Conservation (phyloP, 2,888 invertebrate species). For the Sialis fuliginosa region DNA sequence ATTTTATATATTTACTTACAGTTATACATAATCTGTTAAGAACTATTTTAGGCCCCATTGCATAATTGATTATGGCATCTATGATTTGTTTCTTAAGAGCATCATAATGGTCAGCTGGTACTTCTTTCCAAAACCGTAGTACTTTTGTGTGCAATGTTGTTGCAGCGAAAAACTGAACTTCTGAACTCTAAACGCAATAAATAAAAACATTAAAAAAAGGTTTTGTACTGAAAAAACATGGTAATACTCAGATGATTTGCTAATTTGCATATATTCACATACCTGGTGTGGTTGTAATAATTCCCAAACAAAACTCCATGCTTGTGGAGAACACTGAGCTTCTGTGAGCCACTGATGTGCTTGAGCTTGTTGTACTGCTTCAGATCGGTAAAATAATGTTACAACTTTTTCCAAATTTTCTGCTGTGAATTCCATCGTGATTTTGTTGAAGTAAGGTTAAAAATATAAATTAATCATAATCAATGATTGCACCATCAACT, state of each 20-base stretch:
- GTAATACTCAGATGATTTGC: not conserved
- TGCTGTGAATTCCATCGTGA: slow-evolving; percentile 39
- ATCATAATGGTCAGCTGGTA: slow-evolving; percentile 63
- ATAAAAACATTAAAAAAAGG: slow-evolving; percentile 2
- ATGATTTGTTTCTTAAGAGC: slow-evolving; percentile 61
- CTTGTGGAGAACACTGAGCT: slow-evolving; percentile 70
- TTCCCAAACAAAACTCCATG: slow-evolving; percentile 89
- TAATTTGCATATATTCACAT: slow-evolving; percentile 11
- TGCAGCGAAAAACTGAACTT: slow-evolving; percentile 89
- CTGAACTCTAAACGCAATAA: slow-evolving; percentile 44
- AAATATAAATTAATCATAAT: no score
- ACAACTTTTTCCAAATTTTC: slow-evolving; percentile 53
- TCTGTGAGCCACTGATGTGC: slow-evolving; percentile 74
- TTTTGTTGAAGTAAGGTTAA: no score
- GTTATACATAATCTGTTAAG: slow-evolving; percentile 74
- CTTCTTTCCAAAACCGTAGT: slow-evolving; percentile 72
- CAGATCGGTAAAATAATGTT: slow-evolving; percentile 43
- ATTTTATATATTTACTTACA: slow-evolving; percentile 34
- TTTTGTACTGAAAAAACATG: not conserved
- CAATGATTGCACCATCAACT: no score
- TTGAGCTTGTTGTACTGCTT: slow-evolving; percentile 48
- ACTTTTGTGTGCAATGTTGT: slow-evolving; percentile 79
- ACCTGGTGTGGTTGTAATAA: slow-evolving; percentile 69
- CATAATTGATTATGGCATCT: slow-evolving; percentile 56
- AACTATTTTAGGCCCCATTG: slow-evolving; percentile 69